Evolutionary conservation across 2,797 vertebrate genomes (phyloP), one percentile per base, ranked within the genome.

Genomic region (Anguilla obscura): DNA sequence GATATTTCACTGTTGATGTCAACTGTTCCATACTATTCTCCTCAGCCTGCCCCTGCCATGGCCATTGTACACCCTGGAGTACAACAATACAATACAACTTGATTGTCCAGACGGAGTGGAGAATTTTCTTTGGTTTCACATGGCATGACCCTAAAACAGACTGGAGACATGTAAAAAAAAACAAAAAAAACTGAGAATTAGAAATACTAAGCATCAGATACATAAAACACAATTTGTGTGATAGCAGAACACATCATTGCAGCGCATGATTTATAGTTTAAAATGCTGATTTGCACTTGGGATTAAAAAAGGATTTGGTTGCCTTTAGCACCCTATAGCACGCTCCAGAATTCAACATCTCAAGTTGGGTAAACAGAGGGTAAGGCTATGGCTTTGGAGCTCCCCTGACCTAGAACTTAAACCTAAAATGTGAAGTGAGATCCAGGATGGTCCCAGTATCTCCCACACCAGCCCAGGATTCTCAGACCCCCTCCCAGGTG

Each of bases 1-100:
- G 52, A 84, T 84, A 52, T 85, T 58, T 58, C n/a, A 58, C 6
- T 30, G 27, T 60, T 85, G 84, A 56, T 85, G 27, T 85, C 84
- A 58, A 36, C 14, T 30, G 52, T 63, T 18, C 24, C 24, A 14
- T 56, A 10, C 8, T 58, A 27, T n/a, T 85, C 33, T 85, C 27
- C 83, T 4, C 7, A 7, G 1, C 27, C 1, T 33, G 60, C 60
- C 27, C 36, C 36, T 14, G 18, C 18, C 36, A 79, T 21, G 9
- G 74, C 36, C 74, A 18, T 1, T 18, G 30, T 16, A 8, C 45
- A 79, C 9, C 16, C 7, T 40, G 33, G 74, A 79, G 45, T 27
- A 69, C 63, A 69, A 69, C 27, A 27, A 7, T 27, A 69, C 56
- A 58, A 58, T 58, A 58, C 56, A 58, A 58, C 56, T 58, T 58